These are phyloP conservation scores for Drosophila subpulchrella DNA, from an alignment of 1,140 invertebrate genomes.

Conservation along the genomic window DNA sequence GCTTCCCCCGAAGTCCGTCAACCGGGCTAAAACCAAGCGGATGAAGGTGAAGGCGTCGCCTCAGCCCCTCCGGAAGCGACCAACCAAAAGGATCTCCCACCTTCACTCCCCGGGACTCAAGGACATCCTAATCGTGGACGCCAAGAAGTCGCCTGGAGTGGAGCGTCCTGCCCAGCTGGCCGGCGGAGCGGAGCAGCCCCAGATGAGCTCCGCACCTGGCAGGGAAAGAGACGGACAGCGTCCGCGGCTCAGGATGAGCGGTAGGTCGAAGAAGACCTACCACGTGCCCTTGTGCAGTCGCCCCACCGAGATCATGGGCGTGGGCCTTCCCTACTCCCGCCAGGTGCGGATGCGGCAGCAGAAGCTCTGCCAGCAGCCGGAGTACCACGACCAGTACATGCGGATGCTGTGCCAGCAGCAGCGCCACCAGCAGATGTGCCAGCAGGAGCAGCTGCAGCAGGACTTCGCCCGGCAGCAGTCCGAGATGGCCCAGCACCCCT, in stretches of 20 bases:
- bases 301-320: constrained; percentile 32
- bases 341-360: constrained; percentile 24
- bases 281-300: constrained; percentile 40
- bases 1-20: neutral
- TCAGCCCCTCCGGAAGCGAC: neutral
- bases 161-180: neutral
- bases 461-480: neutral
- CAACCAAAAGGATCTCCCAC: neutral
- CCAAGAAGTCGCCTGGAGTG: neutral
- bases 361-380: constrained; percentile 25
- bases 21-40: neutral
- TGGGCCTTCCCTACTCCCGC: constrained; percentile 6
- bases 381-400: constrained; percentile 26
- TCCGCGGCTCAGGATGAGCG: neutral
- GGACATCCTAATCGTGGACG: constrained; percentile 25
- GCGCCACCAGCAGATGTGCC: constrained; percentile 9
- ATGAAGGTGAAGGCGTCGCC: neutral
- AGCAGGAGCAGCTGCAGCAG: constrained; percentile 16
- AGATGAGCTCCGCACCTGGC: neutral
- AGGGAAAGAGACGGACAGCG: neutral
- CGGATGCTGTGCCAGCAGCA: constrained; percentile 16
- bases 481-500: neutral
- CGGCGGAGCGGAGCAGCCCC: neutral
- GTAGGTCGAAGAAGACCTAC: constrained; percentile 3
- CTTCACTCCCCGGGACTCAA: too few relatives aligned